These are phyloP conservation scores for Tetragnatha versicolor DNA, from an alignment of 1,140 invertebrate species.

Conservation along the genomic window DNA sequence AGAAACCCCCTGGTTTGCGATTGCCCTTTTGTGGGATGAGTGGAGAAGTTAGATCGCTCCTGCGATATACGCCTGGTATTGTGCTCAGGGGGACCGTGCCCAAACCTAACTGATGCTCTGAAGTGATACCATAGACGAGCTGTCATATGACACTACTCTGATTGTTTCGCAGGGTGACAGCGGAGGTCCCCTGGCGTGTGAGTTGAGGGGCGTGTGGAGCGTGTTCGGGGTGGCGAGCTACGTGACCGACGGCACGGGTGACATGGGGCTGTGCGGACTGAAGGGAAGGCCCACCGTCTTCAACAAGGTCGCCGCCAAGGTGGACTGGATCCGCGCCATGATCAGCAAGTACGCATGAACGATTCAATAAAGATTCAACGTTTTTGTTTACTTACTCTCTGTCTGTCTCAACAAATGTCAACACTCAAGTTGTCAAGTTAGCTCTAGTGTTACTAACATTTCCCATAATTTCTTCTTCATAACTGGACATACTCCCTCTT, in stretches of 20 bases:
- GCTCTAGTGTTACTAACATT: too few species aligned
- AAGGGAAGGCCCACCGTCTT: conserved; percentile 26
- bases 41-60: background rate
- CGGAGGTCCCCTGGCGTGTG: conserved; percentile 35
- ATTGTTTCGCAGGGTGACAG: conserved; percentile 39
- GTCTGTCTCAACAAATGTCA: too few species aligned
- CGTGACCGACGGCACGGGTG: conserved; percentile 12
- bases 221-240: conserved; percentile 30
- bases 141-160: background rate
- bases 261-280: conserved; percentile 15
- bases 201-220: conserved; percentile 12
- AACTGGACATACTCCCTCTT: too few species aligned
- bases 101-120: too few species aligned
- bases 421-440: too few species aligned
- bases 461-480: too few species aligned
- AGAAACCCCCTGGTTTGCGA: too few species aligned
- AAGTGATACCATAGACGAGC: background rate
- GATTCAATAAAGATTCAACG: too few species aligned
- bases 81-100: too few species aligned
- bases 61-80: too few species aligned
- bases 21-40: too few species aligned
- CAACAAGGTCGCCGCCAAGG: conserved; percentile 17
- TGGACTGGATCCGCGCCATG: conserved; percentile 19
- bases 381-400: too few species aligned
- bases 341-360: conserved; percentile 28